Evolutionary conservation across 2,113 vertebrate genomes (phyloP), one percentile per base, ranked within the genome.

Genomic region (Hystrix cristata): DNA sequence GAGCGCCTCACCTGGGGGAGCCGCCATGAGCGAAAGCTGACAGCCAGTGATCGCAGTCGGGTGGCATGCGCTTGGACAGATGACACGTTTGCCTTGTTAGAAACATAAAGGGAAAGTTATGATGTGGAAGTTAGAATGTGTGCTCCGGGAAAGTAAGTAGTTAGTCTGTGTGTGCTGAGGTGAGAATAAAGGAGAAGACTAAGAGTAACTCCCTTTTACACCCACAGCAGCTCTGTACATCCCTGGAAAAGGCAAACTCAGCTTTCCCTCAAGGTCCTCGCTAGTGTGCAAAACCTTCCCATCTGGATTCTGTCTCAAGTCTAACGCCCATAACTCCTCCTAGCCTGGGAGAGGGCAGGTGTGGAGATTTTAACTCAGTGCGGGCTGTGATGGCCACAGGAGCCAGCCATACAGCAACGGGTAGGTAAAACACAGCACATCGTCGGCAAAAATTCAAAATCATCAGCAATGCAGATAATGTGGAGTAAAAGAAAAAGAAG

Each of bases 181-280:
- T 59, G 55, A 92, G 31, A 60, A 31, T 38, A 38, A 27, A 3
- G 15, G 12, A 43, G 51, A 1, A 27, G 7, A 31, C 72, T 43
- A 59, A 29, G 15, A 31, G 9, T 43, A 78, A 7, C 21, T 72
- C 7, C 7, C 9, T 55, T 59, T n/a, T 19, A 31, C 2, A 46
- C n/a, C 12, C 12, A 62, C 1, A 2, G 34, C 0, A 23, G 57
- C 38, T 10, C 25, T 23, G 27, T 8, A n/a, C 4, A 48, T 14
- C 23, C 25, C 16, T 27, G 43, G 27, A 8, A 25, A 51, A 14
- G 4, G 31, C 15, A n/a, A 53, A 23, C 21, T 67, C 23, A 1
- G 0, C 53, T 64, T 51, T 48, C 23, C 21, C 9, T 34, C 15
- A 29, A 48, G 27, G 9, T 67, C 2, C 11, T 83, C 76, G 57